Evolutionary conservation across 2,888 invertebrate genomes (phyloP).

Genomic region (Stomorhina lunata): DNA sequence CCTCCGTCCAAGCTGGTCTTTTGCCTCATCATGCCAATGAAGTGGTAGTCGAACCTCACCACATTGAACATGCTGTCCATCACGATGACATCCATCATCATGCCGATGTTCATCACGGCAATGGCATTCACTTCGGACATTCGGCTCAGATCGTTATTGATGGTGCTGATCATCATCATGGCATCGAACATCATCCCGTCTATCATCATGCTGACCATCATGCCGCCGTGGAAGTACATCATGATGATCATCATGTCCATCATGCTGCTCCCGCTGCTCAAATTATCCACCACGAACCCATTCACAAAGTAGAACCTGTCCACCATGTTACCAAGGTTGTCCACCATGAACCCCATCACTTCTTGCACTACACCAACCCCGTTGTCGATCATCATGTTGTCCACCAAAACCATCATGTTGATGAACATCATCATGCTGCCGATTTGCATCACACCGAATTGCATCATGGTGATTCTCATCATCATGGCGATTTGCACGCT

Average conservation of each 20-base stretch:
- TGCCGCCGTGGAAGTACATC: conserved; percentile 70
- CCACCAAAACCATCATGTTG: conserved; percentile 73
- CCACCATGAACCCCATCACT: conserved; percentile 78
- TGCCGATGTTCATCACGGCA: conserved; percentile 67
- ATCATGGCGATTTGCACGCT: conserved; percentile 63
- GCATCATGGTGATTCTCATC: conserved; percentile 66
- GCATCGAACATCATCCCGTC: conserved; percentile 70
- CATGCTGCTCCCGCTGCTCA: conserved; percentile 72
- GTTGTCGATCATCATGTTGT: conserved; percentile 77
- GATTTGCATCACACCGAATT: conserved; percentile 70
- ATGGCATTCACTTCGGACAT: conserved; percentile 75
- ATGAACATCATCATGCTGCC: conserved; percentile 72
- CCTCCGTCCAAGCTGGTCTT: conserved; percentile 74
- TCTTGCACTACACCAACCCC: conserved; percentile 76
- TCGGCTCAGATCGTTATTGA: conserved; percentile 76
- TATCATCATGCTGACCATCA: conserved; percentile 72
- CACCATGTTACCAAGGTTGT: conserved; percentile 78
- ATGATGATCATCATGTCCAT: conserved; percentile 70
- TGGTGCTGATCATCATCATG: conserved; percentile 68
- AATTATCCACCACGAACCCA: conserved; percentile 76
- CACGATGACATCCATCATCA: conserved; percentile 67
- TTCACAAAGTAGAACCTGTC: conserved; percentile 77
- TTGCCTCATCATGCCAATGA: conserved; percentile 75
- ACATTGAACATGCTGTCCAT: conserved; percentile 69
- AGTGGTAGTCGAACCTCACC: conserved; percentile 67